Evolutionary conservation across 1,140 invertebrate genomes (phyloP), one percentile per base, ranked within the genome.

Genomic region (Eupeodes corollae): DNA sequence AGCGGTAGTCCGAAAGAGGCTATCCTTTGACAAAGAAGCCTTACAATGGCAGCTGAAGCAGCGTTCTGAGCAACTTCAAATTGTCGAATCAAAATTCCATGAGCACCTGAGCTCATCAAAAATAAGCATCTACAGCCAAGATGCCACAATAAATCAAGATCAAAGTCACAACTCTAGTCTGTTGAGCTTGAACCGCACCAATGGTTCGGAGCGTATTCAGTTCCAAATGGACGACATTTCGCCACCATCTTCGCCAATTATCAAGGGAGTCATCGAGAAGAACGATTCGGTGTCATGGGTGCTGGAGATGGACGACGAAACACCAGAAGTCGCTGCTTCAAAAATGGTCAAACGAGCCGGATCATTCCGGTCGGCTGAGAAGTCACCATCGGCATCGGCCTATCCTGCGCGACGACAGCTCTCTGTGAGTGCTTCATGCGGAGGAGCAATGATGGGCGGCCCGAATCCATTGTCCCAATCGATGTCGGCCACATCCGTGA

Each of bases 1-100:
- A 59, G 71, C 73, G 0, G 84, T 84, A 53, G 83, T 86, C 42
- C 86, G 86, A 48, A 80, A 86, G 44, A 72, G 85, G 11, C 63
- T 91, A 5, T 78, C 79, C 1, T 82, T 84, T 56, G 79, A 86
- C 55, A 91, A 91, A 60, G 91, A 94, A 70, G 85, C 91, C 68
- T 71, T 93, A 2, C 76, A 84, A 56, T 93, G 86, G 78, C 84
- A 83, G 62, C 73, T 93, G 42, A 76, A 83, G 56, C 83, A 86
- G 54, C 86, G 84, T 58, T 80, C 79, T 31, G 53, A 57, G 50
- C 59, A 66, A 41, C 46, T 63, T 6, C 50, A 61, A 18, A 44
- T 59, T 13, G 54, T 58, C 0, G 53, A 64, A 40, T 47, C 51
- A 0, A 64, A 68, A 43, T 37, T 65, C n/a, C 53, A 54, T 0